Base-by-base conservation (phyloP, 2,113 vertebrate genomes). In the Mustela nigripes region DNA sequence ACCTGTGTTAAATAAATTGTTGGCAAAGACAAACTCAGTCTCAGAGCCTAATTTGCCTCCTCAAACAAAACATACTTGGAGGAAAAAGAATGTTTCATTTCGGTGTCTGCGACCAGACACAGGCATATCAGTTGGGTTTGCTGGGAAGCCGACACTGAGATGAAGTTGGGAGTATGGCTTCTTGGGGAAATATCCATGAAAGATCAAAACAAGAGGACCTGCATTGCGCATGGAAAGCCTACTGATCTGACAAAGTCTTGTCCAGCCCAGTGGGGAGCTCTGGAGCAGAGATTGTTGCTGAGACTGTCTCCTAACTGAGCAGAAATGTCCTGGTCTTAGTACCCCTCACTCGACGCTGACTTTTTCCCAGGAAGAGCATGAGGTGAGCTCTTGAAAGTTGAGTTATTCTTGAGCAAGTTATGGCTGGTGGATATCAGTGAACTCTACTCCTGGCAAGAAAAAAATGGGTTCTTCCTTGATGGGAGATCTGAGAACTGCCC, bases 51-150 rank as follows among this genome's bases (percentile, higher is more conserved):
- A 56, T 71, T 56, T 56, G 84, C 14, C 14, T 76, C 73, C 73
- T 14, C 24, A 76, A 45, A 39, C 39, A 76, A 76, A 76, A 26
- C 73, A 76, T 28, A 28, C 24, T 45, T 76, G 73, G 48, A 94
- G 36, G n/a, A 85, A 58, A 50, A 80, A 80, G n/a, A 81, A 60
- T 63, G 45, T 58, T 89, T 78, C 69, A n/a, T 91, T 93, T 78
- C n/a, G 18, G 22, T 33, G 48, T 83, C 50, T 93, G 7, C 4
- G 28, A n/a, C 67, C 58, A 42, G 48, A 71, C 31, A 53, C 22
- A 80, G 62, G 33, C 10, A 0, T 69, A n/a, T 67, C 56, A 62
- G 10, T 11, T 80, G 58, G 21, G 15, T 76, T 90, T 76, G 69
- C 4, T 84, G 74, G 69, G 50, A 91, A 84, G 63, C 4, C 45